Evolutionary conservation across 2,113 vertebrate species (phyloP), one percentile per base, ranked within the genome.

Genomic region (Leucosticte australis): DNA sequence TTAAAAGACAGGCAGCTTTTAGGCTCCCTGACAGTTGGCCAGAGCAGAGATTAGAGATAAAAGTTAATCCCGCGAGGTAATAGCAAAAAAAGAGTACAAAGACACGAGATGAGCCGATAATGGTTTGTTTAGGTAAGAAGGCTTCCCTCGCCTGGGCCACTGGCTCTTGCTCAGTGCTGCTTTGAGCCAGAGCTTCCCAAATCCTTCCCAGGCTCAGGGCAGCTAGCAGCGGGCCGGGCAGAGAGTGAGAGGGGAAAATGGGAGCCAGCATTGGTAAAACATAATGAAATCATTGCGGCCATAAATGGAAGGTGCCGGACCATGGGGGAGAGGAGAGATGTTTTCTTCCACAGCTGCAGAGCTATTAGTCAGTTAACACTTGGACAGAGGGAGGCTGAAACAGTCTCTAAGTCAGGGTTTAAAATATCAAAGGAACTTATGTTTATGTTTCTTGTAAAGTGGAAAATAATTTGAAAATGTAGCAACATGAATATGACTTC

Each of bases 1-100:
- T 98, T 97, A 96, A 92, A 95, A 97, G 62, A 86, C 91, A 93
- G 90, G 89, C 78, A 75, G 94, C 46, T 97, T 97, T 97, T 95
- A 96, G 95, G 64, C 92, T 96, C 68, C 52, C 92, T 95, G 95
- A 96, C 95, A 95, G 96, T 97, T 97, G 97, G 94, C 93, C 92
- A 95, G 90, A 96, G 89, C 77, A 95, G 95, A 97, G 95, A 95
- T 97, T 96, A 96, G 93, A 98, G 94, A 97, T 97, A 97, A 73
- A 96, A 94, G 69, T 94, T 97, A 97, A 95, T 96, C 94, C 85
- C 53, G 33, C 83, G 87, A 96, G 83, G 82, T 97, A 97, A 97
- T 91, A 97, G 93, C 94, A 94, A 97, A 97, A 97, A 95, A 97
- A 69, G 95, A 95, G 94, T 97, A 95, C 91, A 96, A 97, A 97